Percentiles rank a stretch among this genome's conserved stretches.
Evolutionary conservation across 2,888 invertebrate species (phyloP).

Genomic region (Tachina grossa): DNA sequence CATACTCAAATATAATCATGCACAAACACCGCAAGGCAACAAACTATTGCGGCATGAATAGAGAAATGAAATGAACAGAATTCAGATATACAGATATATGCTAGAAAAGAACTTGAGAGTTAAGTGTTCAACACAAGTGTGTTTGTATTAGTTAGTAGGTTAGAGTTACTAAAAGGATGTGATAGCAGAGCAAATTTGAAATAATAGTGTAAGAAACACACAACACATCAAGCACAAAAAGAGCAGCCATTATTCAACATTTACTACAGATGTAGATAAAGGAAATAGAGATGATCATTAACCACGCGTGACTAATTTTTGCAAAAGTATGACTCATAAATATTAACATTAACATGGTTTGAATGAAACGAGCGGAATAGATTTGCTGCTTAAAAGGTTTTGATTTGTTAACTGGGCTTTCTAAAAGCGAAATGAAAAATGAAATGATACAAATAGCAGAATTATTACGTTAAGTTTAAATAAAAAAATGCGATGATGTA

Average conservation of each 20-base stretch:
- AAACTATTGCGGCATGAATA: conserved; percentile 40
- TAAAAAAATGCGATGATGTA: no score
- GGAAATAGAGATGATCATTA: not conserved
- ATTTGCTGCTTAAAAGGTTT: no score
- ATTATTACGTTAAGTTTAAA: no score
- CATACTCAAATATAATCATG: not conserved
- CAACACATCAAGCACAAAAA: conserved; percentile 6
- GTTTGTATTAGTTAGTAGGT: conserved; percentile 32
- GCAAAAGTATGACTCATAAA: no score
- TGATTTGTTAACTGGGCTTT: no score
- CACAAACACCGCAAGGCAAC: not conserved
- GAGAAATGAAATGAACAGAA: not conserved
- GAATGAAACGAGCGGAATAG: no score
- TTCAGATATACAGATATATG: not conserved
- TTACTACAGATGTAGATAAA: not conserved
- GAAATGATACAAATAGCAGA: no score
- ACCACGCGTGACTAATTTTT: no score
- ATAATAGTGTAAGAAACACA: conserved; percentile 6
- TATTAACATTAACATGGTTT: no score
- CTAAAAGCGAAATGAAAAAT: no score
- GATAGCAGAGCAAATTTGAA: conserved; percentile 24
- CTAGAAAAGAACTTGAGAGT: conserved; percentile 28
- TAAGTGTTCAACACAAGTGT: conserved; percentile 33
- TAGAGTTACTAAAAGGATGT: conserved; percentile 26
- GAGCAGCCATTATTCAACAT: conserved; percentile 13